Conservation (phyloP, 2,113 vertebrate genomes). For the Rissa tridactyla region DNA sequence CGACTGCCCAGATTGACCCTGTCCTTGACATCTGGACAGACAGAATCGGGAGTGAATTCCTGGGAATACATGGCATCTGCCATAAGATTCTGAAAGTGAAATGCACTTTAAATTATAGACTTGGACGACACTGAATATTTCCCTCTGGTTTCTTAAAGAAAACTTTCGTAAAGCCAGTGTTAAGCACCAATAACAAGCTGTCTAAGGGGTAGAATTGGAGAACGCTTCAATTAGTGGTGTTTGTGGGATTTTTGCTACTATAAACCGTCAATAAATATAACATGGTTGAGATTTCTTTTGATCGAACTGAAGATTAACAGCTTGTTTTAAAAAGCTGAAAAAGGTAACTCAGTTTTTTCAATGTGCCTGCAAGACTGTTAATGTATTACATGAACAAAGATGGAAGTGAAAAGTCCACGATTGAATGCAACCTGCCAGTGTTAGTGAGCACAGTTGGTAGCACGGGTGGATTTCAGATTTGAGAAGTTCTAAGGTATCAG, state of each 20-base stretch:
- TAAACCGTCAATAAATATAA: background rate
- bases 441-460: background rate
- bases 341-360: background rate
- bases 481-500: background rate
- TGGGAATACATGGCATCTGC: background rate
- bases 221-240: background rate
- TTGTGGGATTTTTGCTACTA: background rate
- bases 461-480: background rate
- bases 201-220: background rate
- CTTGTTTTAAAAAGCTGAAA: background rate
- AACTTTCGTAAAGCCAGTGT: background rate
- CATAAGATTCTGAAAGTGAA: background rate
- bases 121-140: background rate
- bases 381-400: background rate
- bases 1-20: background rate
- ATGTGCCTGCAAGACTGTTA: background rate
- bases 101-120: background rate
- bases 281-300: background rate
- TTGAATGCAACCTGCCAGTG: background rate
- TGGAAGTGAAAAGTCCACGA: background rate
- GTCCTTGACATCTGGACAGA: background rate
- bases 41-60: background rate
- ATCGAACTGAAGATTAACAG: background rate
- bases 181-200: background rate
- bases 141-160: background rate